Percentiles rank a stretch among this genome's conserved stretches.
phyloP scores from a whole-genome alignment of 1,140 invertebrate genomes.

The Brachionus calyciflorus region DNA sequence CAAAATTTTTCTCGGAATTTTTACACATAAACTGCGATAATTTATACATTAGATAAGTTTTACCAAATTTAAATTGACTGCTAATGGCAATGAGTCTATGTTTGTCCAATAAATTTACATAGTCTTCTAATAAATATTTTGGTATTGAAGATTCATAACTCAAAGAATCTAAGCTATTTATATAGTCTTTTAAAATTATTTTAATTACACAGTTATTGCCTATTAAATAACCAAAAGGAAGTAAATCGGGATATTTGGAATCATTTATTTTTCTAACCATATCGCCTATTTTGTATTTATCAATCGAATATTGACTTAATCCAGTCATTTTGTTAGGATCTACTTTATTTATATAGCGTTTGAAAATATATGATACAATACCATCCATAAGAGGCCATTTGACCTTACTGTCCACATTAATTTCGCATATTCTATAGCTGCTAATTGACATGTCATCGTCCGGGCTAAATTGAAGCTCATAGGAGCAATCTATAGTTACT shows the following conservation, averaged over 20 bases:
- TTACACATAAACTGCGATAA: conserved; percentile 76
- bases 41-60: conserved; percentile 91
- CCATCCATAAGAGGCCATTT: conserved; percentile 41
- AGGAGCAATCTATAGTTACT: conserved; percentile 36
- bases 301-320: conserved; percentile 23
- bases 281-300: conserved; percentile 30
- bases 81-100: conserved; percentile 88
- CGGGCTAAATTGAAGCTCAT: not conserved
- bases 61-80: conserved; percentile 93
- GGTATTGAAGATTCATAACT: conserved; percentile 94
- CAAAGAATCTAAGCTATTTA: conserved; percentile 82
- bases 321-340: conserved; percentile 15
- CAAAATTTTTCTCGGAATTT: conserved; percentile 33
- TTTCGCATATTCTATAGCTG: conserved; percentile 20
- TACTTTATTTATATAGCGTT: not conserved
- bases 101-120: conserved; percentile 80
- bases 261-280: conserved; percentile 47
- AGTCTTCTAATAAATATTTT: conserved; percentile 88
- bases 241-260: conserved; percentile 71
- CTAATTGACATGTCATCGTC: not conserved
- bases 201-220: conserved; percentile 69
- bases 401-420: conserved; percentile 39
- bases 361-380: conserved; percentile 17
- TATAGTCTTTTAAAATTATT: conserved; percentile 66
- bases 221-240: conserved; percentile 87